Percentiles rank a stretch among this genome's conserved stretches.
Evolutionary conservation across 2,888 invertebrate genomes (phyloP).

Genomic region (Orthosia cruda): DNA sequence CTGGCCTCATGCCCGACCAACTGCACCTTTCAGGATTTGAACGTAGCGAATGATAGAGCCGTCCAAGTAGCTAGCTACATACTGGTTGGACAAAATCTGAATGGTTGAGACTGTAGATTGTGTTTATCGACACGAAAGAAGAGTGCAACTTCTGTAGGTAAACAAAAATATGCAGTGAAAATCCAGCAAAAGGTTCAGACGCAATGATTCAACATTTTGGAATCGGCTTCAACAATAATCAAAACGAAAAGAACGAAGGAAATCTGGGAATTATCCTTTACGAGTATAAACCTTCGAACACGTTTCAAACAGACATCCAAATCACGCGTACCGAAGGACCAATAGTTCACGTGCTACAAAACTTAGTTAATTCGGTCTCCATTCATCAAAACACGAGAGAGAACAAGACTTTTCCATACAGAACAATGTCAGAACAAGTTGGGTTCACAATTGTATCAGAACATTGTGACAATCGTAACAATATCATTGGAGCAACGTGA

Average conservation of each 20-base stretch:
- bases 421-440: conserved; percentile 41
- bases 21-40: too few relatives aligned
- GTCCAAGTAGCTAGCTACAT: too few relatives aligned
- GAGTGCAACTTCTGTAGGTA: too few relatives aligned
- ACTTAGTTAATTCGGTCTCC: conserved; percentile 31
- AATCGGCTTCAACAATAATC: neutral
- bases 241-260: too few relatives aligned
- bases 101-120: too few relatives aligned
- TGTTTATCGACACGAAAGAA: too few relatives aligned
- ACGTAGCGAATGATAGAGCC: too few relatives aligned
- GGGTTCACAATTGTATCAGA: conserved; percentile 15
- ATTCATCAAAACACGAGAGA: conserved; percentile 29
- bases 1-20: too few relatives aligned
- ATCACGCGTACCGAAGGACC: conserved; percentile 16
- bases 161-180: too few relatives aligned
- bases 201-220: too few relatives aligned
- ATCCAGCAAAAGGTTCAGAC: too few relatives aligned
- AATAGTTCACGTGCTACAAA: conserved; percentile 41
- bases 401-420: conserved; percentile 19
- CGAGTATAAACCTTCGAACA: neutral
- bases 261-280: neutral
- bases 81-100: too few relatives aligned
- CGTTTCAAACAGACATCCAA: conserved; percentile 11
- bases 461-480: conserved; percentile 52
- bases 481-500: conserved; percentile 66